phyloP scores from a whole-genome alignment of 2,113 vertebrate species.

The Pontoporia blainvillei region DNA sequence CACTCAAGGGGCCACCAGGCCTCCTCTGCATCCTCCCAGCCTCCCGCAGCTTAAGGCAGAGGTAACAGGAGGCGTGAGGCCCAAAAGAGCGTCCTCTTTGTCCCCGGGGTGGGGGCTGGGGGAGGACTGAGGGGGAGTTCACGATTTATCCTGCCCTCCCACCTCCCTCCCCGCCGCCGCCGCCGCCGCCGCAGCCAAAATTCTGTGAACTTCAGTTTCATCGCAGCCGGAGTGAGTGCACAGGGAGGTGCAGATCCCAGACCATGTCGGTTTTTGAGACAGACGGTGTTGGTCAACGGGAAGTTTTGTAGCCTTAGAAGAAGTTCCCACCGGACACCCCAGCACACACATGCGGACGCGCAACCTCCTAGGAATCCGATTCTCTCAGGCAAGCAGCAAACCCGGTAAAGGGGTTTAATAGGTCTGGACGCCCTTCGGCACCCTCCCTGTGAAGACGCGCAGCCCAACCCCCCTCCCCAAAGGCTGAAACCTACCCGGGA shows the following conservation, averaged over 20 bases:
- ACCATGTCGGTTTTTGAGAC: not conserved
- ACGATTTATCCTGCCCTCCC: not conserved
- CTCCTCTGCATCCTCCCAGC: not conserved
- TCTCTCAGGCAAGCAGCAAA: not conserved
- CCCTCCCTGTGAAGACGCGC: not conserved
- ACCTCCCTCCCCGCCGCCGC: too few relatives aligned
- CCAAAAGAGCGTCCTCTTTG: not conserved
- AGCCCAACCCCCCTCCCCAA: not conserved
- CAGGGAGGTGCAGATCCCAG: not conserved
- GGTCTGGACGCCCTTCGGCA: not conserved
- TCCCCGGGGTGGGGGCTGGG: not conserved
- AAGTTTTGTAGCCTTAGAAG: not conserved
- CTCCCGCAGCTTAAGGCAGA: not conserved
- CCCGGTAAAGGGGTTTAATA: not conserved
- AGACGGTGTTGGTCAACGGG: not conserved
- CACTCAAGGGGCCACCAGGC: constrained; percentile 21
- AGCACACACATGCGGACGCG: not conserved
- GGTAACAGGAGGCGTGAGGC: not conserved
- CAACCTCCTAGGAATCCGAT: too few relatives aligned
- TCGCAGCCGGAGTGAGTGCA: not conserved
- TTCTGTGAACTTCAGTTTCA: not conserved
- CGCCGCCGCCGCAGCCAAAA: not conserved
- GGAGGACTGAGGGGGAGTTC: not conserved
- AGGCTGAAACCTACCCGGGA: not conserved
- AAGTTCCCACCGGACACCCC: constrained; percentile 11